Conservation (phyloP, 1,140 invertebrate species). For the Geopemphigus sp. region DNA sequence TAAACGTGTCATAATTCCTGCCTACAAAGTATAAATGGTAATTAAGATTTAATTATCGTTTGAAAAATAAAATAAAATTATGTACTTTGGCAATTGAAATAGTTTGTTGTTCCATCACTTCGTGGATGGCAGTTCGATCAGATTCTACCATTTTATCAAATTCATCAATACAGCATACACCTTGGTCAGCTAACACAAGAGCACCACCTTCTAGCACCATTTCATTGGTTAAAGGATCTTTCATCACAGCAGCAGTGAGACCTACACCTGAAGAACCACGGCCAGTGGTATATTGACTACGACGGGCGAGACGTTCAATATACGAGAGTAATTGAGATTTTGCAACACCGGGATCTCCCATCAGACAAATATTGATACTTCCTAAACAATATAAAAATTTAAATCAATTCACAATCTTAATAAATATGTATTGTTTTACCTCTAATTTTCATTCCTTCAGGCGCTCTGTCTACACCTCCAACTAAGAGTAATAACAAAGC, state of each 20-base stretch:
- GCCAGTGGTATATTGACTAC: conserved; percentile 86
- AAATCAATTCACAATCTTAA: not conserved
- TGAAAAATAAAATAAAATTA: conserved; percentile 34
- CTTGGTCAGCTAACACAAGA: conserved; percentile 94
- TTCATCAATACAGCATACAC: conserved; percentile 99
- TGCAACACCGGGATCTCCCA: conserved; percentile 99
- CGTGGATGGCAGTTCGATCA: conserved; percentile 97
- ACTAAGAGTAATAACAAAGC: conserved; percentile 89
- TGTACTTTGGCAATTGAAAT: conserved; percentile 96
- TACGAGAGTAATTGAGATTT: conserved; percentile 96
- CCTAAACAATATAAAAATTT: conserved; percentile 58
- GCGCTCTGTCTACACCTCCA: conserved; percentile 90
- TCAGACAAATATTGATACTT: conserved; percentile 97
- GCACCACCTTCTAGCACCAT: conserved; percentile 89
- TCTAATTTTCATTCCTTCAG: conserved; percentile 79
- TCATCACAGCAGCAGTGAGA: conserved; percentile 96
- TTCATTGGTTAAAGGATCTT: conserved; percentile 95
- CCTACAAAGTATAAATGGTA: conserved; percentile 59
- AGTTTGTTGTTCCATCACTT: conserved; percentile 99
- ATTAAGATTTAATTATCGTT: conserved; percentile 7
- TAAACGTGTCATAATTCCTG: conserved; percentile 94
- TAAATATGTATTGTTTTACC: conserved; percentile 55
- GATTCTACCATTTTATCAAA: conserved; percentile 99
- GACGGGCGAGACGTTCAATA: conserved; percentile 87
- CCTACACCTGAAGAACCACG: conserved; percentile 96